Base-by-base conservation (phyloP, 2,797 vertebrate species). In the Clarias pachynema region DNA sequence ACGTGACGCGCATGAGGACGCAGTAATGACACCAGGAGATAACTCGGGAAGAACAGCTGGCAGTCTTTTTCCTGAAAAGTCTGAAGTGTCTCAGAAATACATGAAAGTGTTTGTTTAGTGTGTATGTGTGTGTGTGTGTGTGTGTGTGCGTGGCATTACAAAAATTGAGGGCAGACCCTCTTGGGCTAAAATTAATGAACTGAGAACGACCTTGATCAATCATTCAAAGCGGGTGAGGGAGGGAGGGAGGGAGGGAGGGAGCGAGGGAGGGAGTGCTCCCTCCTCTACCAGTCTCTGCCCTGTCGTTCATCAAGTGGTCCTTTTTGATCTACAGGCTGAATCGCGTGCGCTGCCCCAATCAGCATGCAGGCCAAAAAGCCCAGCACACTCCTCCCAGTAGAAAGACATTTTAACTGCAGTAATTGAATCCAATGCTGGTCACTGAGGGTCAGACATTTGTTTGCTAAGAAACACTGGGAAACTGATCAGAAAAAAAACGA, bases 271-370 rank as follows among this genome's bases (percentile, higher is more conserved):
- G 89, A 91, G 90, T 90, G 90, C 90, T 94, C 93, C 92, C 90
- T 93, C 90, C 90, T 94, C 93, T 93, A 94, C 94, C 92, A 87
- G 91, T 94, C 93, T 95, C 91, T 93, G 93, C 95, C 94, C 92
- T 91, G 93, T 93, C 93, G 93, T 96, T 95, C 95, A 97, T 97
- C 96, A 96, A 95, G 94, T 93, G 94, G 82, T 91, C 93, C 90
- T 94, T 95, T 96, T 97, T 97, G 96, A 97, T 97, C 96, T 96
- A 90, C 94, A 93, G 95, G 95, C 95, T 94, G 95, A 93, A 95
- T 95, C 96, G 94, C 92, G 91, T 91, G 94, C 88, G 83, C 94
- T 94, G 75, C 94, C 94, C 94, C 95, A 96, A 96, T 96, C 95
- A 90, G 87, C 83, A 65, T 3, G 15, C 70, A 69, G 79, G 49